These are phyloP conservation scores for Xenopus borealis DNA, from an alignment of 2,113 vertebrate species.

Conservation along the genomic window DNA sequence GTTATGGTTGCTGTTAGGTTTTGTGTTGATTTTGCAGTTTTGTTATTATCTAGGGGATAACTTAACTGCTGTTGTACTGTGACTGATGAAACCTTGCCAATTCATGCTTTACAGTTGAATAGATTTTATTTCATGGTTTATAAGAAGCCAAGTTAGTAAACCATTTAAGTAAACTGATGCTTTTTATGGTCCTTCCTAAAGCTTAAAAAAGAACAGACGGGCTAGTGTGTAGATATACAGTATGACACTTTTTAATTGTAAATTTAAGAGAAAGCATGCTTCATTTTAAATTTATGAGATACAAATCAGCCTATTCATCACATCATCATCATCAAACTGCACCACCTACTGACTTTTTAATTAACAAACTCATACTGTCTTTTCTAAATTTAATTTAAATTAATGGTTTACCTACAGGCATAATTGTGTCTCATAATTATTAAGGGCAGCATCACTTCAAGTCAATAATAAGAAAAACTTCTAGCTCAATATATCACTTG, in stretches of 20 bases:
- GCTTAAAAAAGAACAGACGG: too few relatives aligned
- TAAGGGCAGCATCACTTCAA: neutral
- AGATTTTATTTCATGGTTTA: neutral
- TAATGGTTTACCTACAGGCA: conserved; percentile 3
- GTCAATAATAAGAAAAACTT: neutral
- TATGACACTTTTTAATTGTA: neutral
- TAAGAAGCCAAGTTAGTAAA: neutral
- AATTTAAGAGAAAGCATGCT: neutral
- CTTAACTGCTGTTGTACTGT: conserved; percentile 4
- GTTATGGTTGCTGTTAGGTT: neutral
- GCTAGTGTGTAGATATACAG: too few relatives aligned
- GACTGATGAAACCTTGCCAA: neutral
- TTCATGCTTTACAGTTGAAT: neutral
- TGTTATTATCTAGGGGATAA: neutral
- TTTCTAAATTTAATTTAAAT: conserved; percentile 10
- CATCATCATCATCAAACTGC: neutral
- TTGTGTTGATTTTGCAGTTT: conserved; percentile 2
- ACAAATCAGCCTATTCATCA: neutral
- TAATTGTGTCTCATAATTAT: neutral
- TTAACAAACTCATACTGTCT: conserved; percentile 1
- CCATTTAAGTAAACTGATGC: neutral
- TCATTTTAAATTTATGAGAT: neutral
- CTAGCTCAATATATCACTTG: neutral
- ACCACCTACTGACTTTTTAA: conserved; percentile 8
- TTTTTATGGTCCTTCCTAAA: neutral